These are phyloP conservation scores for Entomobrya multifasciata DNA, from an alignment of 2,888 invertebrate genomes.

Conservation along the genomic window DNA sequence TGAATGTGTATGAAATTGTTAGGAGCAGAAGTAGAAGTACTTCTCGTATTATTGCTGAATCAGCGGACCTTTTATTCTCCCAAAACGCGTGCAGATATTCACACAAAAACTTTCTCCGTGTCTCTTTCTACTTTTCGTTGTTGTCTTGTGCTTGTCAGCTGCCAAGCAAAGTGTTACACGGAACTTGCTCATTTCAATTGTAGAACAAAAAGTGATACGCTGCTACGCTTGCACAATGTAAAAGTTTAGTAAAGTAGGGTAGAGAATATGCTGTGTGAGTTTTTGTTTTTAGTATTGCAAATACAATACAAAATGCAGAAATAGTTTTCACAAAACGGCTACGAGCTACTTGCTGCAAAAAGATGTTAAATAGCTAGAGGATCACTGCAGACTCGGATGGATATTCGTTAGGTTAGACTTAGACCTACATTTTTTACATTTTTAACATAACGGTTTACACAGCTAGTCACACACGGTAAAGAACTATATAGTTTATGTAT, in stretches of 20 bases:
- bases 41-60: slow-evolving; percentile 13
- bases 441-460: no score
- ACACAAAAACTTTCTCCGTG: not conserved
- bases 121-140: not conserved
- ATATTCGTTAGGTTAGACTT: no score
- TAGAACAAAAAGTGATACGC: not conserved
- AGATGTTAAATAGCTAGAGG: no score
- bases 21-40: not conserved
- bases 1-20: not conserved
- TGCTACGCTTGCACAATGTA: not conserved
- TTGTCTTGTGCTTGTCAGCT: slow-evolving; percentile 26
- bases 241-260: not conserved
- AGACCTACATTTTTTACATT: no score
- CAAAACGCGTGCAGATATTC: slow-evolving; percentile 16
- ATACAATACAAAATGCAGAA: no score
- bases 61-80: slow-evolving; percentile 22
- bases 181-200: slow-evolving; percentile 6
- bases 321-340: no score
- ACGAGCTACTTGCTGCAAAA: no score
- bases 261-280: slow-evolving; percentile 11
- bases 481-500: no score
- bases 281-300: slow-evolving; percentile 25
- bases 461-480: no score
- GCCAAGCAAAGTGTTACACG: slow-evolving; percentile 53
- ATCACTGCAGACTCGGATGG: no score